Evolutionary conservation across 2,797 vertebrate genomes (phyloP).

Genomic region (Varecia variegata): DNA sequence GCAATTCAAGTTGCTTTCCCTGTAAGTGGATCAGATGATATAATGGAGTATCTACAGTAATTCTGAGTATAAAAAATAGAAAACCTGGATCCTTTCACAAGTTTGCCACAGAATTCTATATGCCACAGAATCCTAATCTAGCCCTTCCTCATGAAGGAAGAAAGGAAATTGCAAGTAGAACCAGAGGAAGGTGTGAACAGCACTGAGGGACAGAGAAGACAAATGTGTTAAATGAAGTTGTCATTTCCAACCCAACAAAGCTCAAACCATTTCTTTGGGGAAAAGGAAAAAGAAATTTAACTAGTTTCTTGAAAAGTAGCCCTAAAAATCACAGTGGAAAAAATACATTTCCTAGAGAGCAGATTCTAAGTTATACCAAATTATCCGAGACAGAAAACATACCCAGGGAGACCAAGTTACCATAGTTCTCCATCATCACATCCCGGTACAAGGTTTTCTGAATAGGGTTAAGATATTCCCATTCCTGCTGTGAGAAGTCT

Average conservation of each 20-base stretch:
- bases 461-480: neutral
- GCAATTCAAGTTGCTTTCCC: neutral
- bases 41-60: neutral
- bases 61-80: neutral
- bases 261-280: neutral
- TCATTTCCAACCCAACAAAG: neutral
- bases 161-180: neutral
- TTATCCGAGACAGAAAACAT: neutral
- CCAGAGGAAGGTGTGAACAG: neutral
- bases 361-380: neutral
- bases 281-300: neutral
- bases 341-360: neutral
- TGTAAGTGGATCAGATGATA: neutral
- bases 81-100: neutral
- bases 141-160: neutral
- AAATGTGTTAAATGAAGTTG: neutral
- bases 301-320: neutral
- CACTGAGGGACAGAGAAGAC: neutral
- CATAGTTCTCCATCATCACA: constrained; percentile 59
- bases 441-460: constrained; percentile 38
- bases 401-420: constrained; percentile 35
- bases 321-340: neutral
- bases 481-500: constrained; percentile 43
- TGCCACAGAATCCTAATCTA: neutral
- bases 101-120: neutral